Evolutionary conservation across 2,797 vertebrate genomes (phyloP).

Genomic region (Karalla daura): DNA sequence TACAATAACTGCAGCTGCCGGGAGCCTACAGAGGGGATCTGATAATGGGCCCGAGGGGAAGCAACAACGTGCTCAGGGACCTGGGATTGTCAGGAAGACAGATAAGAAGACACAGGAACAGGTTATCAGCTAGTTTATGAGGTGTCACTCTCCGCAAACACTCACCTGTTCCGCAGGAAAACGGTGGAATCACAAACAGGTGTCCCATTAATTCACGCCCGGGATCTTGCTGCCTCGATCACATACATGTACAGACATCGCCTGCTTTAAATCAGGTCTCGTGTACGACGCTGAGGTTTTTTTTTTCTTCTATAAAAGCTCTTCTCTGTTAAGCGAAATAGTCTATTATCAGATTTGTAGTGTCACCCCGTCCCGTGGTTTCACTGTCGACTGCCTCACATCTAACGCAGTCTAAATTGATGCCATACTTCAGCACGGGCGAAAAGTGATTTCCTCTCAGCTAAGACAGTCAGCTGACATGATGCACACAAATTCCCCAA

Average conservation of each 20-base stretch:
- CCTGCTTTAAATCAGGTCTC: slow-evolving; percentile 9
- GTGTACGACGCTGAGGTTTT: not conserved
- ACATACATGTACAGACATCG: slow-evolving; percentile 11
- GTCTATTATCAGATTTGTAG: not conserved
- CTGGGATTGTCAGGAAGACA: slow-evolving; percentile 78
- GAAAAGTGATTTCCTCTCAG: not conserved
- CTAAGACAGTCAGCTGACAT: no score
- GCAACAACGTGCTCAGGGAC: slow-evolving; percentile 83
- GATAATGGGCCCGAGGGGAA: slow-evolving; percentile 83
- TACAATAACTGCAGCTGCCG: slow-evolving; percentile 72
- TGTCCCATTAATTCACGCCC: slow-evolving; percentile 31
- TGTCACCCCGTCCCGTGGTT: not conserved
- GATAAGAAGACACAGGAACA: slow-evolving; percentile 76
- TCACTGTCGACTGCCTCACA: not conserved
- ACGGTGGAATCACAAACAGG: slow-evolving; percentile 43
- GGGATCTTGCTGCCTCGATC: slow-evolving; percentile 35
- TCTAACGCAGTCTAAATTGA: not conserved
- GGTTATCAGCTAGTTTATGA: slow-evolving; percentile 82
- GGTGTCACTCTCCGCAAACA: slow-evolving; percentile 76
- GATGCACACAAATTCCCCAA: slow-evolving; percentile 1
- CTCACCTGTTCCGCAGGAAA: slow-evolving; percentile 68
- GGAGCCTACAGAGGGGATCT: slow-evolving; percentile 82
- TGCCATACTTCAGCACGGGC: slow-evolving; percentile 1
- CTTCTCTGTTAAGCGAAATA: not conserved
- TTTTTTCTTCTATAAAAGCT: not conserved